These are phyloP conservation scores for Ursus arctos DNA, from an alignment of 2,113 vertebrate genomes.

Conservation along the genomic window DNA sequence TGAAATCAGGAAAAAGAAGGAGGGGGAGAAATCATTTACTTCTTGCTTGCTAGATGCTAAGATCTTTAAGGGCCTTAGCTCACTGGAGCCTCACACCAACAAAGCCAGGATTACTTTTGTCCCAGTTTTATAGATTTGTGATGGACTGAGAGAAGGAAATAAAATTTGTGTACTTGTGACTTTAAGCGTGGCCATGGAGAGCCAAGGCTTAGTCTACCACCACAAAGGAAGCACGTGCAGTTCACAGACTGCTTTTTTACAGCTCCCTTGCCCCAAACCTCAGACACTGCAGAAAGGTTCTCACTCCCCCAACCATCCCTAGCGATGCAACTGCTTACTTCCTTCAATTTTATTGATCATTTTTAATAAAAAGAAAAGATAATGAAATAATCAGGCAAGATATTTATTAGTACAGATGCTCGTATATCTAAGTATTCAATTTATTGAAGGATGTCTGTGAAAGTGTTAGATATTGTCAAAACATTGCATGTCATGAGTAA, in stretches of 20 bases:
- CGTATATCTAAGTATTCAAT: neutral
- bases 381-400: neutral
- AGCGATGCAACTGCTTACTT: neutral
- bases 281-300: neutral
- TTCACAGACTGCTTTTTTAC: neutral
- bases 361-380: neutral
- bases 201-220: neutral
- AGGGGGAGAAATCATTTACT: neutral
- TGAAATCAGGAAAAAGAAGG: neutral
- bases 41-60: neutral
- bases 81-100: neutral
- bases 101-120: neutral
- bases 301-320: neutral
- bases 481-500: neutral
- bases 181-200: neutral
- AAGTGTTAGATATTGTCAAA: conserved; percentile 21
- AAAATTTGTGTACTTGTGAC: neutral
- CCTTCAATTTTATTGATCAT: neutral
- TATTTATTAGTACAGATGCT: neutral
- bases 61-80: neutral
- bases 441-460: conserved; percentile 43
- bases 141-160: neutral
- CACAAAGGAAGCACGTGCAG: neutral
- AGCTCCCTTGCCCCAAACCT: neutral
- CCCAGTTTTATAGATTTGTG: neutral